Base-by-base conservation (phyloP, 2,113 vertebrate genomes). In the Phyllopteryx taeniolatus region DNA sequence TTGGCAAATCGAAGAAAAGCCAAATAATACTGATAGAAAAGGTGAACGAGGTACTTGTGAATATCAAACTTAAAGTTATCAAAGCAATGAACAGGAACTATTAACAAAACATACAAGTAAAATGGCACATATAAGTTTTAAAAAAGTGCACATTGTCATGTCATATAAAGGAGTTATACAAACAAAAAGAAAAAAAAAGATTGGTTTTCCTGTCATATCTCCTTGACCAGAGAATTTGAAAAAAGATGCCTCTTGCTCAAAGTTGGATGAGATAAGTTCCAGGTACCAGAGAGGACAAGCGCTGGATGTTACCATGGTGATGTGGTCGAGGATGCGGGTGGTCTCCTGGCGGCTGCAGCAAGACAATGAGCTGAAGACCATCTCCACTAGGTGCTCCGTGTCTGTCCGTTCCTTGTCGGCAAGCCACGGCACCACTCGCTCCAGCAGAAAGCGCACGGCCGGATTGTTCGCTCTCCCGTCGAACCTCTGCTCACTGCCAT, bases 291-390 rank as follows among this genome's bases (percentile, higher is more conserved):
- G 35, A 39, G 35, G 3, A 6, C 3, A 39, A 39, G 6, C 35
- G 1, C 17, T 51, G 53, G 20, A 0, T 42, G 44, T 82, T 94
- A 96, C 94, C 93, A 91, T 90, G 1, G 85, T 93, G 73, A 98
- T 90, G 78, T 95, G 92, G 83, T 96, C 94, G 79, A 99, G 92
- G 79, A 98, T 90, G 1, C 70, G 77, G 27, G 92, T 95, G 84
- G 92, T 95, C 70, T 97, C 96, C 62, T 84, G 71, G 2, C 60
- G 86, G 53, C 85, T 88, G 85, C 96, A 98, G 92, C 97, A 97
- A 47, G 63, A 72, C 0, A 99, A 92, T 0, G 94, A 92, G 53
- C 98, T 98, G 84, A 96, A 99, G 53, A 98, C 86, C 92, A 98
- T 96, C 91, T 97, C 95, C 79, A 99, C 93, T 81, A 99, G 85